phyloP scores from a whole-genome alignment of 2,888 invertebrate species.

The Archips crataeganus region DNA sequence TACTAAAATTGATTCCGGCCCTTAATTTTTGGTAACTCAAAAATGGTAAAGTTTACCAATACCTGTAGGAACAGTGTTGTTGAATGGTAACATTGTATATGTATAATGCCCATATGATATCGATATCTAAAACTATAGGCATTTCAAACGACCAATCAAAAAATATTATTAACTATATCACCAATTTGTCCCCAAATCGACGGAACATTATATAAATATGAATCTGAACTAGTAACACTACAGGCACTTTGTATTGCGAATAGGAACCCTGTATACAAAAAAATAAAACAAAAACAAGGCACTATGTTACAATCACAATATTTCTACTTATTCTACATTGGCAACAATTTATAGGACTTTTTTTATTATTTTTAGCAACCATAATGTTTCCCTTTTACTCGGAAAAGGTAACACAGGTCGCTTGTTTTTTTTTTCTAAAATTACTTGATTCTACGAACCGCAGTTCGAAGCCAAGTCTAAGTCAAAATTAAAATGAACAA shows the following conservation, averaged over 20 bases:
- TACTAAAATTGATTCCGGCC: background rate
- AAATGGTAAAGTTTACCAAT: background rate
- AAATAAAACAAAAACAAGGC: conserved; percentile 28
- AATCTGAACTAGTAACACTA: conserved; percentile 32
- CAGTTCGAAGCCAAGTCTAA: conserved; percentile 48
- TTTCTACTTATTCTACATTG: conserved; percentile 37
- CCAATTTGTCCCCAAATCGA: conserved; percentile 15
- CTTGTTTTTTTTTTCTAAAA: conserved; percentile 34
- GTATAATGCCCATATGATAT: background rate
- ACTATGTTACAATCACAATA: conserved; percentile 27
- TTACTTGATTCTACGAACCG: conserved; percentile 49
- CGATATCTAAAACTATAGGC: background rate
- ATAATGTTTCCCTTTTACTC: conserved; percentile 62
- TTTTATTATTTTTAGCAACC: conserved; percentile 52
- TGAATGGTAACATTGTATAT: background rate
- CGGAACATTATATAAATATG: conserved; percentile 16
- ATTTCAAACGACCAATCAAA: background rate
- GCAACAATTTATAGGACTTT: conserved; percentile 31
- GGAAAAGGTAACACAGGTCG: conserved; percentile 68
- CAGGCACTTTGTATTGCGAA: conserved; percentile 21
- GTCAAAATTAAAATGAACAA: conserved; percentile 35
- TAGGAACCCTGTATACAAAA: conserved; percentile 40
- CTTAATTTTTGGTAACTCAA: background rate
- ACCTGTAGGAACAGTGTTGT: background rate
- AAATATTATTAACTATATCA: background rate